Conservation (phyloP, 2,888 invertebrate genomes). For the Blera fallax region DNA sequence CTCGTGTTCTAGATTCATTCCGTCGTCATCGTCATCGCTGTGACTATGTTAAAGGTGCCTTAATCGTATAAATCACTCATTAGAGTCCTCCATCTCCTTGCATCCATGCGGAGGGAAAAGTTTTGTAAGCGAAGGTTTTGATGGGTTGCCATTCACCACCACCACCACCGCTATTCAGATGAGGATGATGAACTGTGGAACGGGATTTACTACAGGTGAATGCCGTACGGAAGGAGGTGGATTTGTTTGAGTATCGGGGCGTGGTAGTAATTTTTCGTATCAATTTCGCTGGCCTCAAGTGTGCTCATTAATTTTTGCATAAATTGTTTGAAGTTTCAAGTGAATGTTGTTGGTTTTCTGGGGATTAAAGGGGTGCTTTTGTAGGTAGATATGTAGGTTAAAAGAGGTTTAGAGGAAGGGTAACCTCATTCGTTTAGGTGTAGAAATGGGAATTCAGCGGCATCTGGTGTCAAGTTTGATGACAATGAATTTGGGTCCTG, state of each 20-base stretch:
- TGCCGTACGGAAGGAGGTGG: not conserved
- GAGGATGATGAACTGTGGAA: slow-evolving; percentile 45
- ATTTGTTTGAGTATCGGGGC: not conserved
- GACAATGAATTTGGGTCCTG: too few species aligned
- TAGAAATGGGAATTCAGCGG: too few species aligned
- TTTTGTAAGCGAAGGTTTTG: not conserved
- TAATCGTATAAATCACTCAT: slow-evolving; percentile 71
- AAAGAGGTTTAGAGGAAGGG: too few species aligned
- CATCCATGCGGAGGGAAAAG: not conserved
- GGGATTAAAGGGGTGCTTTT: not conserved
- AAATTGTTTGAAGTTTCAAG: slow-evolving; percentile 20
- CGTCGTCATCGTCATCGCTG: not conserved
- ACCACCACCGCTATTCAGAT: slow-evolving; percentile 21
- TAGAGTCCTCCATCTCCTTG: slow-evolving; percentile 27
- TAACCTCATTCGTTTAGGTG: too few species aligned
- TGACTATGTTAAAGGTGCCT: slow-evolving; percentile 48
- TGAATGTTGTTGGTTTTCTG: not conserved
- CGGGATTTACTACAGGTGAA: slow-evolving; percentile 42
- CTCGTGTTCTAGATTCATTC: slow-evolving; percentile 53
- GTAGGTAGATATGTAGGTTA: too few species aligned
- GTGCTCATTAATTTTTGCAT: slow-evolving; percentile 41
- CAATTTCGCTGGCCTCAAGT: slow-evolving; percentile 37
- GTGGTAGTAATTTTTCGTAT: slow-evolving; percentile 2
- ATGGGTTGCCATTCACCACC: slow-evolving; percentile 1
- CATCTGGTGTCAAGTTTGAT: too few species aligned